A percentile compares a stretch with the other conserved stretches of the same genome.
Conservation (phyloP, 2,888 invertebrate species). For the Apeira syringaria region DNA sequence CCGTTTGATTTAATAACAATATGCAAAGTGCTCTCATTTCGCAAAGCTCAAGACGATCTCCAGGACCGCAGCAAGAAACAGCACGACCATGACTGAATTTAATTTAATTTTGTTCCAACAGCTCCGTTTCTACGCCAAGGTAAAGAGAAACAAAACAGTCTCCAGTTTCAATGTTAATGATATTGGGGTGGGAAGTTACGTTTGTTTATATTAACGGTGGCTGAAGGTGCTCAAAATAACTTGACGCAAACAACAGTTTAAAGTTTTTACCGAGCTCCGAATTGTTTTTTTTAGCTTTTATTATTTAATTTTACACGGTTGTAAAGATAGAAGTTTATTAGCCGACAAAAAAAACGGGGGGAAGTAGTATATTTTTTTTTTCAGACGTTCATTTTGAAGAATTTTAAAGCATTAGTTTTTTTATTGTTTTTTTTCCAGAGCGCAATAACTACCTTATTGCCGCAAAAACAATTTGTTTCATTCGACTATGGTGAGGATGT, state of each 20-base stretch:
- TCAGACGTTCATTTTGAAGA: too few species aligned
- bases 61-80: slow-evolving; percentile 12
- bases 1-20: too few species aligned
- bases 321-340: too few species aligned
- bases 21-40: slow-evolving; percentile 12
- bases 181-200: slow-evolving; percentile 26
- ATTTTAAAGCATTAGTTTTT: too few species aligned
- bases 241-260: slow-evolving; percentile 13
- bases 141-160: slow-evolving; percentile 29
- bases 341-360: too few species aligned
- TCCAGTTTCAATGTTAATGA: slow-evolving; percentile 26
- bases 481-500: too few species aligned
- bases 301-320: slow-evolving; percentile 5
- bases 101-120: slow-evolving; percentile 30
- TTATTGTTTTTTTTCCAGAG: too few species aligned
- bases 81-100: slow-evolving; percentile 27
- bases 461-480: too few species aligned
- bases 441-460: too few species aligned
- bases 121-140: slow-evolving; percentile 22
- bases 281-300: slow-evolving; percentile 9
- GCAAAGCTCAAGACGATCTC: slow-evolving; percentile 18
- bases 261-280: slow-evolving; percentile 22
- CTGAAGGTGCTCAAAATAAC: slow-evolving; percentile 23
- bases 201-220: slow-evolving; percentile 26
- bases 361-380: too few species aligned